phyloP scores from a whole-genome alignment of 2,113 vertebrate genomes.

The Platanista minor region DNA sequence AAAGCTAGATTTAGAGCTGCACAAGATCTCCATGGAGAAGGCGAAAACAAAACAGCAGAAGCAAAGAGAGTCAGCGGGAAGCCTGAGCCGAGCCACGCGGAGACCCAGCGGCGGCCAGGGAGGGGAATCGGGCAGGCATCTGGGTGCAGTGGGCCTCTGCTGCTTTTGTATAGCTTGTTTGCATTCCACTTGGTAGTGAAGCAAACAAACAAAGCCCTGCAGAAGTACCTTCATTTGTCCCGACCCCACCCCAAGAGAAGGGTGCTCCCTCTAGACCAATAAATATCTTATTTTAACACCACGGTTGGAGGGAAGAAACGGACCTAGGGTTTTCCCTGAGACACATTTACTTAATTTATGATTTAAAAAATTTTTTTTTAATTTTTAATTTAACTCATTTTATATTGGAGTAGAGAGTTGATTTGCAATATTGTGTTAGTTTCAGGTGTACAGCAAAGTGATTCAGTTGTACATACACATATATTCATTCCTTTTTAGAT shows the following conservation, averaged over 20 bases:
- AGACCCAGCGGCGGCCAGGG: not conserved
- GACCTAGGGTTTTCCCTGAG: not conserved
- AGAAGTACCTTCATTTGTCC: fast-evolving
- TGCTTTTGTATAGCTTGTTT: fast-evolving
- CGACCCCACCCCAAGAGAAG: fast-evolving
- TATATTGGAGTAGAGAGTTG: fast-evolving
- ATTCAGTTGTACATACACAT: too few relatives aligned
- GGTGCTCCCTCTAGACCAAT: not conserved
- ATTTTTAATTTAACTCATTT: not conserved
- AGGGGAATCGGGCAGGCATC: fast-evolving
- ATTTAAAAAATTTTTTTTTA: not conserved
- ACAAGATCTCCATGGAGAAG: not conserved
- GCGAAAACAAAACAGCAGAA: not conserved
- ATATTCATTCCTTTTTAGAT: fast-evolving
- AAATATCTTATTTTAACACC: not conserved
- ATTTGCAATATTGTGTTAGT: too few relatives aligned
- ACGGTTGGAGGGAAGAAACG: fast-evolving
- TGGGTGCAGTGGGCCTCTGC: not conserved
- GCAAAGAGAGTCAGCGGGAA: fast-evolving
- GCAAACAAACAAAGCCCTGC: not conserved
- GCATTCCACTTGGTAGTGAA: not conserved
- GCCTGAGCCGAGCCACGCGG: fast-evolving
- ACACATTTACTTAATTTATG: not conserved
- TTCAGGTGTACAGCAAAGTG: not conserved
- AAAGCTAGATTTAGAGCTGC: not conserved